Evolutionary conservation across 2,888 invertebrate genomes (phyloP).

Genomic region (Eremobia ochroleuca): DNA sequence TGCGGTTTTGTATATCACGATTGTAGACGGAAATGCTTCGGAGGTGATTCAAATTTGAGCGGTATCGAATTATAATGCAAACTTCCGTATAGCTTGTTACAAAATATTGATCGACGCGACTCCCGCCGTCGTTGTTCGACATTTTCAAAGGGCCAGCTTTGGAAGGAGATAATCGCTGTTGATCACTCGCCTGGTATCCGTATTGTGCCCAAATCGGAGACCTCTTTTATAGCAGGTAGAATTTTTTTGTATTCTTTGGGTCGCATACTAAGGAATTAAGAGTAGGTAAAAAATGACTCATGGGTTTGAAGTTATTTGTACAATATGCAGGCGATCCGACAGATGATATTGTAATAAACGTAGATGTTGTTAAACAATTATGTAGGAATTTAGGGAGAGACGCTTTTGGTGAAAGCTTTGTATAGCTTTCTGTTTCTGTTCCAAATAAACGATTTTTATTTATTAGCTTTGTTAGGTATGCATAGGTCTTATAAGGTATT

Average conservation of each 20-base stretch:
- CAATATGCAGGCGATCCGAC: constrained; percentile 19
- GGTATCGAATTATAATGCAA: constrained; percentile 80
- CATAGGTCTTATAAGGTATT: background rate
- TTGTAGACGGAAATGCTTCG: constrained; percentile 58
- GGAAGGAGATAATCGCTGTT: constrained; percentile 83
- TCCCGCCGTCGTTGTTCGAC: constrained; percentile 77
- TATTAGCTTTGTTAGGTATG: background rate
- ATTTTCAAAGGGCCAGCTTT: constrained; percentile 81
- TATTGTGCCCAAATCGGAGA: constrained; percentile 82
- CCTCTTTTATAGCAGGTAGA: constrained; percentile 86
- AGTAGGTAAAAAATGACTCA: constrained; percentile 76
- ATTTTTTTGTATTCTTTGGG: constrained; percentile 85
- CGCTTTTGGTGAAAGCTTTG: background rate
- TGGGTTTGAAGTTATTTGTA: constrained; percentile 48
- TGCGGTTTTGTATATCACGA: constrained; percentile 64
- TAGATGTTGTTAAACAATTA: background rate
- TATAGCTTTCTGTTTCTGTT: no score
- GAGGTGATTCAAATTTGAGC: constrained; percentile 81
- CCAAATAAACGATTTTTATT: no score
- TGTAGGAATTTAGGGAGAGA: background rate
- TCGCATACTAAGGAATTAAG: constrained; percentile 73
- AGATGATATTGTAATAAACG: constrained; percentile 2
- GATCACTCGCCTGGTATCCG: constrained; percentile 81
- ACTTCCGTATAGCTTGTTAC: constrained; percentile 84
- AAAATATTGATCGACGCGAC: constrained; percentile 89